Evolutionary conservation across 2,113 vertebrate genomes (phyloP).

Genomic region (Sinocyclocheilus maitianheensis): DNA sequence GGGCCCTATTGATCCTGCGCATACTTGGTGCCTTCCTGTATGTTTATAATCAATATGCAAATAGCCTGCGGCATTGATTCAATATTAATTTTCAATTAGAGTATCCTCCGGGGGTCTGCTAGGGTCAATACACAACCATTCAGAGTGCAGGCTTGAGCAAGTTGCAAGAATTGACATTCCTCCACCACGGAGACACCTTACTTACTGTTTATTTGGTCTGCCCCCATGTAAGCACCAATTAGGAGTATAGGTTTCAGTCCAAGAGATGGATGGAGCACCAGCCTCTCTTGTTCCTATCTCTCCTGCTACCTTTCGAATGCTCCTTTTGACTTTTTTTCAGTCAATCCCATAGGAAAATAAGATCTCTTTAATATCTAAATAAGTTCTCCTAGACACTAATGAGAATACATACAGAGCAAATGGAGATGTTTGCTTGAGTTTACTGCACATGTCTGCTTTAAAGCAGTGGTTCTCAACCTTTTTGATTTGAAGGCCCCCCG

Average conservation of each 20-base stretch:
- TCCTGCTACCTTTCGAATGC: conserved; percentile 22
- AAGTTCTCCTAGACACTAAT: neutral
- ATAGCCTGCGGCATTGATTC: conserved; percentile 95
- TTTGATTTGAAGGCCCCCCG: neutral
- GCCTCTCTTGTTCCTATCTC: conserved; percentile 52
- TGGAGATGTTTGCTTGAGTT: neutral
- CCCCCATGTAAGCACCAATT: conserved; percentile 80
- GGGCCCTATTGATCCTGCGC: conserved; percentile 91
- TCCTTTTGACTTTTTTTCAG: conserved; percentile 1
- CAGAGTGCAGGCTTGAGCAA: conserved; percentile 82
- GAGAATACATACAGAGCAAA: conserved; percentile 1
- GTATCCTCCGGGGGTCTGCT: conserved; percentile 93
- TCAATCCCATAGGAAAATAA: neutral
- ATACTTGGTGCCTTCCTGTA: conserved; percentile 96
- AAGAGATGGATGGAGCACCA: conserved; percentile 73
- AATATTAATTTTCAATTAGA: conserved; percentile 99
- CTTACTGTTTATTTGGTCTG: conserved; percentile 86
- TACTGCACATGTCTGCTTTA: neutral
- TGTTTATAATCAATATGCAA: conserved; percentile 99
- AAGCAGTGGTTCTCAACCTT: neutral
- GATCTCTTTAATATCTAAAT: neutral
- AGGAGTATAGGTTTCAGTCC: conserved; percentile 73
- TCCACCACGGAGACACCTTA: conserved; percentile 81
- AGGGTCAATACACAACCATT: conserved; percentile 95
- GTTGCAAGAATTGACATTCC: conserved; percentile 83